These are phyloP conservation scores for Macaria notata DNA, from an alignment of 2,888 invertebrate genomes.

Conservation along the genomic window DNA sequence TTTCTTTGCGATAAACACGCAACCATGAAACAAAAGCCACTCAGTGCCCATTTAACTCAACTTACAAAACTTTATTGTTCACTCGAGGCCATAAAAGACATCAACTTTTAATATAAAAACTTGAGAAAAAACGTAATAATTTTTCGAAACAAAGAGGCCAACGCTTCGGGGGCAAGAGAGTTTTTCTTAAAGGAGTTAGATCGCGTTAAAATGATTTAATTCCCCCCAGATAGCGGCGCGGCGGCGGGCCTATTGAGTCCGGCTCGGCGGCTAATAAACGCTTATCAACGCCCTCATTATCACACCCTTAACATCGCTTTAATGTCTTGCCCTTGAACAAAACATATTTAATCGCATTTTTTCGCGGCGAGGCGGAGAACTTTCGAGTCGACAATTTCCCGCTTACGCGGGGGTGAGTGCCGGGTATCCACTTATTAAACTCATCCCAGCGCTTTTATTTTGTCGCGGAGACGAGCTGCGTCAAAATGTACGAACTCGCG, in stretches of 20 bases:
- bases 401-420: conserved; percentile 33
- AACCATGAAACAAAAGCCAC: too few species aligned
- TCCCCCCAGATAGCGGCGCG: conserved; percentile 75
- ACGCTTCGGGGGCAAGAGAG: conserved; percentile 52
- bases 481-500: not conserved
- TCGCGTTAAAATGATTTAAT: conserved; percentile 80
- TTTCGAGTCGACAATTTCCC: conserved; percentile 75
- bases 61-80: not conserved
- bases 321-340: conserved; percentile 83
- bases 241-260: conserved; percentile 65
- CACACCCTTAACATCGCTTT: conserved; percentile 83
- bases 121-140: conserved; percentile 43
- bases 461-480: conserved; percentile 8
- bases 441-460: conserved; percentile 21
- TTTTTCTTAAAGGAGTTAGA: conserved; percentile 67
- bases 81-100: conserved; percentile 10
- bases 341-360: conserved; percentile 83
- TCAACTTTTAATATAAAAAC: conserved; percentile 19
- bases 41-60: not conserved
- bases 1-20: too few species aligned
- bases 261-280: conserved; percentile 78
- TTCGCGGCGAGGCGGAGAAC: conserved; percentile 62
- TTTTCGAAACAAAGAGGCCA: conserved; percentile 48
- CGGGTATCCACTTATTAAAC: conserved; percentile 36
- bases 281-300: conserved; percentile 83